A percentile compares a stretch with the other conserved stretches of the same genome.
Evolutionary conservation across 2,888 invertebrate species (phyloP).

Genomic region (Belgica antarctica): DNA sequence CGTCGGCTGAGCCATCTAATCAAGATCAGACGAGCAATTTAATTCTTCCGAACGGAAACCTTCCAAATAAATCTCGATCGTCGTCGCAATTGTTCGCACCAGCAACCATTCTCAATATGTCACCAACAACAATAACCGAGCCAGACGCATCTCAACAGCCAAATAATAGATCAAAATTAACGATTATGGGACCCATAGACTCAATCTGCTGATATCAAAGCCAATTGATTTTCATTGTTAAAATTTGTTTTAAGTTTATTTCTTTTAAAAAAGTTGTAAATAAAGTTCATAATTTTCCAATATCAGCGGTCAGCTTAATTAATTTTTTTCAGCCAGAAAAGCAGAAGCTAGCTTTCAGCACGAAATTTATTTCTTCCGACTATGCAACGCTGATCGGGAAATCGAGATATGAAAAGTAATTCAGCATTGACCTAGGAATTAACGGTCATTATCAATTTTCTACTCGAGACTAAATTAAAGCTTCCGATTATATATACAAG

Average conservation of each 20-base stretch:
- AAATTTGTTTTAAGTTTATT: no score
- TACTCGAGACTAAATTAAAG: slow-evolving; percentile 28
- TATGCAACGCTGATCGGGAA: neutral
- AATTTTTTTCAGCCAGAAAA: neutral
- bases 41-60: slow-evolving; percentile 29
- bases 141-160: slow-evolving; percentile 3
- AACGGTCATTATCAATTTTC: slow-evolving; percentile 31
- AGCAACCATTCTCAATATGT: no score
- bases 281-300: no score
- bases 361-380: neutral
- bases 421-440: slow-evolving; percentile 38
- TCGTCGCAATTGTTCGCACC: no score
- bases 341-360: neutral
- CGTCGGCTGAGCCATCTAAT: slow-evolving; percentile 33
- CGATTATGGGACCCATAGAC: slow-evolving; percentile 31
- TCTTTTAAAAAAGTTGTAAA: no score
- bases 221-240: no score
- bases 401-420: slow-evolving; percentile 26
- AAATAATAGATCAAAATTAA: slow-evolving; percentile 34
- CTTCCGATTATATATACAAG: slow-evolving; percentile 33
- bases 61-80: slow-evolving; percentile 30
- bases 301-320: no score
- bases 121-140: slow-evolving; percentile 3
- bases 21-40: slow-evolving; percentile 28
- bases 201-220: slow-evolving; percentile 41